A percentile compares a stretch with the other conserved stretches of the same genome.
Conservation (phyloP, 2,888 invertebrate species). For the Euphydryas editha region DNA sequence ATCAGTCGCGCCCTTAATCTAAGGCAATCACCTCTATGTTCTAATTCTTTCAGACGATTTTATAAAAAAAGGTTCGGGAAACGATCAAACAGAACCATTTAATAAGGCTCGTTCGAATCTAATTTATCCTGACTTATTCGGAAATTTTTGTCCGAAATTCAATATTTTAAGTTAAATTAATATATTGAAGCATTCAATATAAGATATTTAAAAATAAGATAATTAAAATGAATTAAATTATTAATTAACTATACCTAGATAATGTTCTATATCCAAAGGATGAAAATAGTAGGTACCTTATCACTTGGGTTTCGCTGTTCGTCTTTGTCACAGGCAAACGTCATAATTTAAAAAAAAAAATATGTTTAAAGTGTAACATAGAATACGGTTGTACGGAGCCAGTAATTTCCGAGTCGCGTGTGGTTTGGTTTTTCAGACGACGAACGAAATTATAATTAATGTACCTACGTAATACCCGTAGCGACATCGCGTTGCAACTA, state of each 20-base stretch:
- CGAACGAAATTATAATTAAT: not conserved
- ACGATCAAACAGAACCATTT: conserved; percentile 9
- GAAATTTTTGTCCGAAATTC: not conserved
- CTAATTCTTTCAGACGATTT: conserved; percentile 20
- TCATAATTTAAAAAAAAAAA: too few relatives aligned
- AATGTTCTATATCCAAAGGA: too few relatives aligned
- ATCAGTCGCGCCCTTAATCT: conserved; percentile 38
- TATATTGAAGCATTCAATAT: too few relatives aligned
- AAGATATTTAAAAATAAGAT: not conserved
- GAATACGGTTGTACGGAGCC: too few relatives aligned
- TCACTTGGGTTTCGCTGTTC: too few relatives aligned
- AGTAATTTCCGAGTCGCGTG: too few relatives aligned
- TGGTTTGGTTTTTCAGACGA: too few relatives aligned
- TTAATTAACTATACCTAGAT: too few relatives aligned
- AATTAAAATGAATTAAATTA: too few relatives aligned
- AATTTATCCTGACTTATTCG: not conserved
- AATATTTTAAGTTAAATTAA: not conserved
- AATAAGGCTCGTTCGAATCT: not conserved
- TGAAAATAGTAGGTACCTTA: too few relatives aligned
- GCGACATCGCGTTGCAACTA: conserved; percentile 78
- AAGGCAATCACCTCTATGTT: conserved; percentile 34
- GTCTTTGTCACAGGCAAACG: too few relatives aligned
- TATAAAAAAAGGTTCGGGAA: conserved; percentile 3
- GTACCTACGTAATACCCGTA: conserved; percentile 48
- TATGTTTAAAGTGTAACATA: too few relatives aligned